These are phyloP conservation scores for Chloebia gouldiae DNA, from an alignment of 2,113 vertebrate species.

Conservation along the genomic window DNA sequence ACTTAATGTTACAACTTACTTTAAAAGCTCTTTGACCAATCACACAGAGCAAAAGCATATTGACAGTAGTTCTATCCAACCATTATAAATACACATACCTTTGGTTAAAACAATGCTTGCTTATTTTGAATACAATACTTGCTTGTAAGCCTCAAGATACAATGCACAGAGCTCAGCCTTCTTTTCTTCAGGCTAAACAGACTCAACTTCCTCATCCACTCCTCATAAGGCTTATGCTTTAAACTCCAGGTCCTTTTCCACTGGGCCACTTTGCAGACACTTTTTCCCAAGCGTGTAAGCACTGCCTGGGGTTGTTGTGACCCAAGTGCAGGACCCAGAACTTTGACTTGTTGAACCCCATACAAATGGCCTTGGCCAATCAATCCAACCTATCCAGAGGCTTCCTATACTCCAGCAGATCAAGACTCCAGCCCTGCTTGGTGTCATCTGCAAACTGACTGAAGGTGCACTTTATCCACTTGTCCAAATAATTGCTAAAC, in stretches of 20 bases:
- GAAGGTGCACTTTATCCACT: not conserved
- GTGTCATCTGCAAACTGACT: not conserved
- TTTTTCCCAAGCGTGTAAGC: fast-evolving
- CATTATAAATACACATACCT: too few species aligned
- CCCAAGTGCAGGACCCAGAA: too few species aligned
- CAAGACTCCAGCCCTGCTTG: not conserved
- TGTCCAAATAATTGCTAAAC: not conserved
- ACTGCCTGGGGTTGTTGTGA: not conserved
- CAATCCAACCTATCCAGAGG: not conserved
- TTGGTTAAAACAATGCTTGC: too few species aligned
- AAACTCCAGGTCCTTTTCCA: not conserved
- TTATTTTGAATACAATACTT: too few species aligned
- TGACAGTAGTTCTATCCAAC: too few species aligned
- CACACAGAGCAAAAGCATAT: too few species aligned
- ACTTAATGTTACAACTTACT: too few species aligned
- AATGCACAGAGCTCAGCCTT: not conserved
- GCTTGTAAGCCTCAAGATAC: too few species aligned
- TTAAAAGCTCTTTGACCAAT: too few species aligned
- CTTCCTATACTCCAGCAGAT: not conserved
- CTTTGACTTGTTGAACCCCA: not conserved
- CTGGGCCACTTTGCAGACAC: not conserved
- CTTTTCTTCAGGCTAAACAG: not conserved
- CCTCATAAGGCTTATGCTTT: not conserved
- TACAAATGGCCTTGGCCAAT: too few species aligned
- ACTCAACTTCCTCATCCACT: fast-evolving